Conservation (phyloP, 2,113 vertebrate genomes). For the Caracal caracal region DNA sequence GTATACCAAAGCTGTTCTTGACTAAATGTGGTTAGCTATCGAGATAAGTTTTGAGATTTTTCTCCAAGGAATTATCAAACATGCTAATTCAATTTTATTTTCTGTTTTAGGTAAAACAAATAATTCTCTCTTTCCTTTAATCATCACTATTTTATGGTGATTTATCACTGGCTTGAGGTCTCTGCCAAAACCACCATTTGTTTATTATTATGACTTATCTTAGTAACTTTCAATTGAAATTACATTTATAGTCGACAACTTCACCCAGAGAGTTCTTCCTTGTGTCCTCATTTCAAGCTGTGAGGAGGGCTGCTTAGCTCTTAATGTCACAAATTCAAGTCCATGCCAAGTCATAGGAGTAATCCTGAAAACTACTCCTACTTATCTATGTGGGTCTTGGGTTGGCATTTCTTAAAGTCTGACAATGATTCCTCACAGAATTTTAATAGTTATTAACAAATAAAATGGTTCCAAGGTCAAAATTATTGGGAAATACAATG, state of each 20-base stretch:
- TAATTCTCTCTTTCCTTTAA: not conserved
- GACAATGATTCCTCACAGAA: not conserved
- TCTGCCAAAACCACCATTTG: not conserved
- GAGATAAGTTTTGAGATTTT: constrained; percentile 14
- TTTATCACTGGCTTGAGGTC: not conserved
- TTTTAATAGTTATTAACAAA: not conserved
- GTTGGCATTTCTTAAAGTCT: not conserved
- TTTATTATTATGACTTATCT: constrained; percentile 24
- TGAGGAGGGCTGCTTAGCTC: not conserved
- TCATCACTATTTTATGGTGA: constrained; percentile 27
- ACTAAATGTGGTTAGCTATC: not conserved
- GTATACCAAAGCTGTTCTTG: not conserved
- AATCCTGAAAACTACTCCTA: not conserved
- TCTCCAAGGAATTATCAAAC: not conserved
- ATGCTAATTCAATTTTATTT: constrained; percentile 36
- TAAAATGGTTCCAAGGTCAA: constrained; percentile 14
- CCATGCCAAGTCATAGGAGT: not conserved
- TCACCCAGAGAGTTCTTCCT: not conserved
- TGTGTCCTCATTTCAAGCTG: not conserved
- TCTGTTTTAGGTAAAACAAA: constrained; percentile 3
- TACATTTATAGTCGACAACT: not conserved
- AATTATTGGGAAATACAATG: not conserved
- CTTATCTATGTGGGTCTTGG: not conserved
- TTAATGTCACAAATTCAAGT: not conserved
- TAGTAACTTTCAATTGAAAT: constrained; percentile 38